Evolutionary conservation across 2,797 vertebrate genomes (phyloP).

Genomic region (Enteromius afrohamiltoni): DNA sequence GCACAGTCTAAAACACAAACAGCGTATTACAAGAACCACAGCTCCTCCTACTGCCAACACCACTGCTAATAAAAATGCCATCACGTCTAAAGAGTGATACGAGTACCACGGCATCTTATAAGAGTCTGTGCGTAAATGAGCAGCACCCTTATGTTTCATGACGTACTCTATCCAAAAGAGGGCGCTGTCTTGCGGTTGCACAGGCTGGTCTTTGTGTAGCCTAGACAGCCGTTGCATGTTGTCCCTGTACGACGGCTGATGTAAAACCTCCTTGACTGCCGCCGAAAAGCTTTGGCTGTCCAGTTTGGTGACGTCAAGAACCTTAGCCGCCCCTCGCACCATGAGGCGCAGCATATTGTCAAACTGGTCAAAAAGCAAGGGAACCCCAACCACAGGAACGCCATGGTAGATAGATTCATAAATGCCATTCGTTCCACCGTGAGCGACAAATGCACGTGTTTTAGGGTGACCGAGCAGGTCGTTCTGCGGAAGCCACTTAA

Average conservation of each 20-base stretch:
- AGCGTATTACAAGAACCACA: slow-evolving; percentile 55
- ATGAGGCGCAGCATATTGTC: slow-evolving; percentile 75
- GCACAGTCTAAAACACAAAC: slow-evolving; percentile 67
- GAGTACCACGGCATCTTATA: slow-evolving; percentile 76
- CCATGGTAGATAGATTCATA: slow-evolving; percentile 79
- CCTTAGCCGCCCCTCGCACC: slow-evolving; percentile 69
- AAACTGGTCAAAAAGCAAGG: slow-evolving; percentile 77
- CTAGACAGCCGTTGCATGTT: slow-evolving; percentile 72
- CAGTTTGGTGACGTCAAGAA: slow-evolving; percentile 65
- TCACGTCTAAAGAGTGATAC: slow-evolving; percentile 74
- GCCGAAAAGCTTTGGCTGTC: slow-evolving; percentile 67
- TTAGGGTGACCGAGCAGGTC: slow-evolving; percentile 78
- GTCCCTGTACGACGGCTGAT: slow-evolving; percentile 69
- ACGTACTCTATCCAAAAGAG: slow-evolving; percentile 78
- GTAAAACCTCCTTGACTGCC: slow-evolving; percentile 68
- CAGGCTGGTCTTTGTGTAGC: slow-evolving; percentile 72
- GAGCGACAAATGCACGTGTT: slow-evolving; percentile 73
- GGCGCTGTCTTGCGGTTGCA: slow-evolving; percentile 69
- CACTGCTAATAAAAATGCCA: slow-evolving; percentile 58
- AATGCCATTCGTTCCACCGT: slow-evolving; percentile 75
- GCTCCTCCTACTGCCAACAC: slow-evolving; percentile 51
- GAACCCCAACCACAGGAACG: slow-evolving; percentile 72
- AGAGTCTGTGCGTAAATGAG: slow-evolving; percentile 74
- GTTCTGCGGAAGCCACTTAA: slow-evolving; percentile 78
- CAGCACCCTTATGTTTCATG: slow-evolving; percentile 74